Evolutionary conservation across 2,888 invertebrate species (phyloP).

Genomic region (Pseudococcus viburni): DNA sequence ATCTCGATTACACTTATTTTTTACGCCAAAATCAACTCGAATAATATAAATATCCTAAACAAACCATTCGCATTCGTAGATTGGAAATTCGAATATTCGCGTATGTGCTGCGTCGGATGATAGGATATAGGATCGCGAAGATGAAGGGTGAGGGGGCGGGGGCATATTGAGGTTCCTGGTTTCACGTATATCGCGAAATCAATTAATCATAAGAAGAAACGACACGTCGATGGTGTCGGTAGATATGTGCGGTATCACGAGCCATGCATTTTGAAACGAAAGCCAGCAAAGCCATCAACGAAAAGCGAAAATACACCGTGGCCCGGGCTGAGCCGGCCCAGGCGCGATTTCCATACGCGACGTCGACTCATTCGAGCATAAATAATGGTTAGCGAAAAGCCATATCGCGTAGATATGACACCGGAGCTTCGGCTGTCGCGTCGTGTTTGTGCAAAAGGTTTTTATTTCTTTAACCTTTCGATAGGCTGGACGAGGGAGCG

Average conservation of each 20-base stretch:
- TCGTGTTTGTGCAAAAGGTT: background rate
- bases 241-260: background rate
- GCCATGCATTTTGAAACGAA: background rate
- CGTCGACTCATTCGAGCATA: conserved; percentile 7
- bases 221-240: background rate
- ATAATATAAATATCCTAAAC: background rate
- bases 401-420: conserved; percentile 5
- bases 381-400: conserved; percentile 7
- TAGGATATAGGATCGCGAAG: too few relatives aligned
- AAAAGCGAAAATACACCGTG: background rate
- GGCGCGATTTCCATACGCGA: conserved; percentile 1
- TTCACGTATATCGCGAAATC: conserved; percentile 6
- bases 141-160: too few relatives aligned
- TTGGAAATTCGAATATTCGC: background rate
- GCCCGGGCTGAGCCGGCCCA: background rate
- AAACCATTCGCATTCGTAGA: background rate
- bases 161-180: background rate
- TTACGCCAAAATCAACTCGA: background rate
- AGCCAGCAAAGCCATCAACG: background rate
- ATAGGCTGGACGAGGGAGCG: background rate
- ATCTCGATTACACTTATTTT: background rate
- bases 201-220: background rate
- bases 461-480: conserved; percentile 3
- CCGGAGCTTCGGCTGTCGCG: conserved; percentile 4
- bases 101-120: background rate